Evolutionary conservation across 35 echinoderm and acorn worm genomes (phyloP).

Genomic region (Apostichopus californicus): DNA sequence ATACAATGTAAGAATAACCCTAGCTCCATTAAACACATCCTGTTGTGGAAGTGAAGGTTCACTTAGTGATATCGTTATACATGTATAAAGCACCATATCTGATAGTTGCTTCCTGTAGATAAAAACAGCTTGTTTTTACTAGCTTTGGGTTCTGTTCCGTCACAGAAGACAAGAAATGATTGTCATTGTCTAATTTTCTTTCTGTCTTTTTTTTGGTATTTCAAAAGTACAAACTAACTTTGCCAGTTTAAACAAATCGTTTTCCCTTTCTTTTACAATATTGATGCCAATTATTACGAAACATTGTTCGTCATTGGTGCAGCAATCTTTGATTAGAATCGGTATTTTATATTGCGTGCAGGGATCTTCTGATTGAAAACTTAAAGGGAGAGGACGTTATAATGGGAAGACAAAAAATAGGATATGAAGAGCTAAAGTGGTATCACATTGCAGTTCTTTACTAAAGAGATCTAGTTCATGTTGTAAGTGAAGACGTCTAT

Average conservation of each 20-base stretch:
- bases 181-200: neutral
- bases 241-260: neutral
- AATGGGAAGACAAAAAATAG: neutral
- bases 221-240: neutral
- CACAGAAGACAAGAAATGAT: neutral
- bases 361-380: too few species aligned
- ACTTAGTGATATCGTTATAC: neutral
- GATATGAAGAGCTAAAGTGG: neutral
- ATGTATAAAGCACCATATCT: neutral
- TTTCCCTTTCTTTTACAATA: too few species aligned
- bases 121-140: conserved; percentile 6
- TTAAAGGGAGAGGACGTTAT: too few species aligned
- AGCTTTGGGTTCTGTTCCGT: neutral
- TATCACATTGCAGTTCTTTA: neutral
- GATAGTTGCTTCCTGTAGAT: conserved; percentile 10
- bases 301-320: too few species aligned
- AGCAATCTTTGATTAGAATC: too few species aligned
- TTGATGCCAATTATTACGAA: too few species aligned
- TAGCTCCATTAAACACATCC: neutral
- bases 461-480: neutral
- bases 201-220: neutral
- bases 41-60: conserved; percentile 1
- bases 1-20: neutral
- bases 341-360: too few species aligned
- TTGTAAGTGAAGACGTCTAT: neutral